Percentiles rank a stretch among this genome's conserved stretches.
phyloP scores from a whole-genome alignment of 2,888 invertebrate genomes.

The Bimastos eiseni region DNA sequence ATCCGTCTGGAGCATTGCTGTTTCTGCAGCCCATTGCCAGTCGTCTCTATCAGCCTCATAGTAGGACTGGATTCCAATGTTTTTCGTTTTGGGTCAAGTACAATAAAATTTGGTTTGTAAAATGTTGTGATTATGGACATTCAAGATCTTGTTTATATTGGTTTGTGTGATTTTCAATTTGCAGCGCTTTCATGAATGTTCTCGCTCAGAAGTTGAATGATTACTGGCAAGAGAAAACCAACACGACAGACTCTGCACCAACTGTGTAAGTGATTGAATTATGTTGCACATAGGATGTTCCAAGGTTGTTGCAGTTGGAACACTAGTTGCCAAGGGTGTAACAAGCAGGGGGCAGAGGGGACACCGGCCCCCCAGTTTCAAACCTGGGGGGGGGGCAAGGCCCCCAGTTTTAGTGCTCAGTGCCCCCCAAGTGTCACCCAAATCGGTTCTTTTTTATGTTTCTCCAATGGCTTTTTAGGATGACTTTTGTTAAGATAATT shows the following conservation, averaged over 20 bases:
- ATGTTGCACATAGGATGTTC: neutral
- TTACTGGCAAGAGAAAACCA: conserved; percentile 56
- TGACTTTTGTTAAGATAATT: no score
- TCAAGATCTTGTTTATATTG: neutral
- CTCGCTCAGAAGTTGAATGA: conserved; percentile 55
- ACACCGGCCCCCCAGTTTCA: no score
- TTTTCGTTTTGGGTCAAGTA: neutral
- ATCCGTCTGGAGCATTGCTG: no score
- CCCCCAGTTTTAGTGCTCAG: no score
- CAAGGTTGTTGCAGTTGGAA: neutral
- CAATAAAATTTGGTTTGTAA: neutral
- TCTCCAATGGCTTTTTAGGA: no score
- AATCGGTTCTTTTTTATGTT: no score
- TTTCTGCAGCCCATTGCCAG: neutral
- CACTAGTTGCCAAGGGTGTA: neutral
- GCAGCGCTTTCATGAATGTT: conserved; percentile 53
- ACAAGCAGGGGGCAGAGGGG: no score
- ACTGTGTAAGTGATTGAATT: conserved; percentile 21
- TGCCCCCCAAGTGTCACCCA: no score
- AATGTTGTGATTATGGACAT: neutral
- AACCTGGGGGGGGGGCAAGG: no score
- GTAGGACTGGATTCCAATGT: neutral
- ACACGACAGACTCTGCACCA: neutral
- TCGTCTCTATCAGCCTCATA: neutral
- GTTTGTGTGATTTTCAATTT: conserved; percentile 7